A percentile compares a stretch with the other conserved stretches of the same genome.
phyloP scores from a whole-genome alignment of 2,888 invertebrate genomes.

The Linnaemya vulpina region DNA sequence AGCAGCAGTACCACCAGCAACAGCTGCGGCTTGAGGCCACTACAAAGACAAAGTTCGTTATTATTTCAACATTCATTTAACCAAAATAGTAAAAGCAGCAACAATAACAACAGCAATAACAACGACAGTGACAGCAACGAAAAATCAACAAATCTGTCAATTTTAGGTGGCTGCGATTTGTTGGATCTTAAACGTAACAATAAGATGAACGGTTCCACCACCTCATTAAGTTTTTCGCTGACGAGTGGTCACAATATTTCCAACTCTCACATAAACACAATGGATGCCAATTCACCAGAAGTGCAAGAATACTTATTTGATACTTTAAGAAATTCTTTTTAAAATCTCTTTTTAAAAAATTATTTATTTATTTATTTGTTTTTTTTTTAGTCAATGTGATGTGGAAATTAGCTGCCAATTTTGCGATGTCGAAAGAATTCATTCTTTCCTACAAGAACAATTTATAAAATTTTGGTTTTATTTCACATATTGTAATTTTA shows the following conservation, averaged over 20 bases:
- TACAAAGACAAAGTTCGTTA: slow-evolving; percentile 64
- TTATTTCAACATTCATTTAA: slow-evolving; percentile 55
- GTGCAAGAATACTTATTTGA: slow-evolving; percentile 90
- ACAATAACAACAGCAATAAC: slow-evolving; percentile 28
- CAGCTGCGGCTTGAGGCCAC: slow-evolving; percentile 15
- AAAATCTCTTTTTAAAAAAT: slow-evolving; percentile 26
- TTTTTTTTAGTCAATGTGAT: slow-evolving; percentile 36
- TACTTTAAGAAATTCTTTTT: slow-evolving; percentile 87
- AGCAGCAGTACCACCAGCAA: slow-evolving; percentile 12
- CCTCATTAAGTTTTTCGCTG: slow-evolving; percentile 78
- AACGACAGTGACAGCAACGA: slow-evolving; percentile 23
- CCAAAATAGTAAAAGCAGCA: slow-evolving; percentile 27
- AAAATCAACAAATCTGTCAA: slow-evolving; percentile 66
- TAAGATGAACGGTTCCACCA: slow-evolving; percentile 73
- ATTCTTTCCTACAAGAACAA: no score
- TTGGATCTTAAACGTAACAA: slow-evolving; percentile 65
- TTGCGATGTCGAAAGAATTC: no score
- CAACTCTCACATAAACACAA: slow-evolving; percentile 84
- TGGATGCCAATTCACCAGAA: slow-evolving; percentile 86
- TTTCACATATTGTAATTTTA: no score
- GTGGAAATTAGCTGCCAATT: no score
- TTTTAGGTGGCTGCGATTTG: slow-evolving; percentile 67
- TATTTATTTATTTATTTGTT: neutral
- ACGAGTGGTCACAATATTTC: slow-evolving; percentile 77
- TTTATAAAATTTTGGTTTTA: no score